These are phyloP conservation scores for Goniozus legneri DNA, from an alignment of 1,140 invertebrate genomes.

Conservation along the genomic window DNA sequence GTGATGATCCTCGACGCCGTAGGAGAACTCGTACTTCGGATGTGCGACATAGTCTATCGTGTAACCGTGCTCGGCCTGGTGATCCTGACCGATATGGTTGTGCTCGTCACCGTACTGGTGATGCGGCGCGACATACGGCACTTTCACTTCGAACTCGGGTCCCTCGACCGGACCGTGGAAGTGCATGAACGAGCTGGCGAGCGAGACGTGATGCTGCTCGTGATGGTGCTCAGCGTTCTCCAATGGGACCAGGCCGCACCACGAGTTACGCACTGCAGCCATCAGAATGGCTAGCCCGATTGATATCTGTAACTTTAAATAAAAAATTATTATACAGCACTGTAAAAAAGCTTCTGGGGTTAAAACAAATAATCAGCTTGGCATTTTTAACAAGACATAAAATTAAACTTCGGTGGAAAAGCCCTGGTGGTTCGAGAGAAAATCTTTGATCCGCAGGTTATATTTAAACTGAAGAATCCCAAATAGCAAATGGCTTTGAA, in stretches of 20 bases:
- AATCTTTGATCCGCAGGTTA: too few species aligned
- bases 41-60: constrained; percentile 47
- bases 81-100: constrained; percentile 25
- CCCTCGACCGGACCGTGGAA: constrained; percentile 42
- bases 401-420: too few species aligned
- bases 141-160: constrained; percentile 39
- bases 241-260: constrained; percentile 22
- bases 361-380: too few species aligned
- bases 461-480: too few species aligned
- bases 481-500: too few species aligned
- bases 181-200: constrained; percentile 43
- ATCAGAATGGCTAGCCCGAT: constrained; percentile 20
- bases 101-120: constrained; percentile 22
- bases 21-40: constrained; percentile 67
- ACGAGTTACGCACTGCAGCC: constrained; percentile 17
- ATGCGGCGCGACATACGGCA: constrained; percentile 33
- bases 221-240: constrained; percentile 20
- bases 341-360: too few species aligned
- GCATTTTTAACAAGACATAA: too few species aligned
- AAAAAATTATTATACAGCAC: too few species aligned
- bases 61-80: constrained; percentile 24
- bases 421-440: too few species aligned
- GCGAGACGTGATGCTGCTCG: constrained; percentile 24
- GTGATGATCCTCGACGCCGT: constrained; percentile 65
- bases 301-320: constrained; percentile 15